Base-by-base conservation (phyloP, 2,888 invertebrate genomes). In the Lasioglossum marginatum region DNA sequence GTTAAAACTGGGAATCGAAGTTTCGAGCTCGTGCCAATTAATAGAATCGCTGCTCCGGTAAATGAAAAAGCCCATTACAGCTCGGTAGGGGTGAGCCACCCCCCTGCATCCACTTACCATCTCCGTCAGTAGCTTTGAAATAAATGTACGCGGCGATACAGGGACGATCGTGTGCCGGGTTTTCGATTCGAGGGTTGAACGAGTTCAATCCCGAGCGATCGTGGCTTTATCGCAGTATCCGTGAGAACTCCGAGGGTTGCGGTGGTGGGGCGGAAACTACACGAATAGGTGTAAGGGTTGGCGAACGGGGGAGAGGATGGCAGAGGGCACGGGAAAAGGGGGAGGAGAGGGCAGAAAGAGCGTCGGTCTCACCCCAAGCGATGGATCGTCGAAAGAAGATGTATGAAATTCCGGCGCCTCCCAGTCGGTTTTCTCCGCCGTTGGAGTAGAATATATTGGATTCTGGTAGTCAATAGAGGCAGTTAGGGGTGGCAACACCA, bases 381-480 rank as follows among this genome's bases (percentile, higher is more conserved):
- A 90, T 91, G 90, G 90, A 93, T 92, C 90, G 92, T 90, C 92
- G 89, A 92, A 93, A 92, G 92, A 94, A 94, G 94, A 94, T 93
- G 94, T 94, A 94, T 94, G 94, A 94, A 94, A 94, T 94, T 94
- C 93, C 92, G 94, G 94, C 92, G 92, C 94, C 94, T 93, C 93
- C 94, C 94, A 93, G 93, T 93, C 93, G 94, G 93, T 93, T 94
- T 94, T 94, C 93, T 92, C 92, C 91, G 91, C 90, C 91, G 89
- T 92, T 91, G 92, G 92, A 93, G 94, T 92, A 92, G 94, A 94
- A 94, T 94, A 94, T 94, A 94, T 94, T 93, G 94, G 94, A 94
- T 94, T 94, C 94, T 94, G 94, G 93, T 93, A 94, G 94, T 95
- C 94, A 94, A 94, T 95, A 95, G 95, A 93, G 92, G 94, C 93